phyloP scores from a whole-genome alignment of 2,113 vertebrate species.

The Pipa parva region DNA sequence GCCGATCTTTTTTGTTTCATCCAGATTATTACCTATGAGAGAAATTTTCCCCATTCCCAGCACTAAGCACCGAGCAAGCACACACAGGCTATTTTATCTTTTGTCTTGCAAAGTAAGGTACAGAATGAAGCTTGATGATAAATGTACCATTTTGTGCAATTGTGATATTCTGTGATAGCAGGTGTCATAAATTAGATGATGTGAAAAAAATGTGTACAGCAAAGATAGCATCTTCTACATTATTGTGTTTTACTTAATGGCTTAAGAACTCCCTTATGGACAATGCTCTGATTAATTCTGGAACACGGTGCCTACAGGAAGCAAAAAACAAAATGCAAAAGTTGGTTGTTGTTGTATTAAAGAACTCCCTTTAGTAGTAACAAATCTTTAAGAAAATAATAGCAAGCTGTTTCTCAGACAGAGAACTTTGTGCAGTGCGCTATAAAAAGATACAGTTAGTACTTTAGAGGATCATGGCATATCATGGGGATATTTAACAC shows the following conservation, averaged over 20 bases:
- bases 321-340: background rate
- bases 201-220: background rate
- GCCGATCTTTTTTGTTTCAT: conserved; percentile 13
- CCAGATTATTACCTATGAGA: conserved; percentile 32
- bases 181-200: conserved; percentile 31
- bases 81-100: conserved; percentile 17
- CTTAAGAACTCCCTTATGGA: background rate
- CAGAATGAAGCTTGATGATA: conserved; percentile 40
- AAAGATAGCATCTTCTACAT: conserved; percentile 13
- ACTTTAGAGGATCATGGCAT: no score
- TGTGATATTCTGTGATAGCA: conserved; percentile 35
- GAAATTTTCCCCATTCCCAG: background rate
- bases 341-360: background rate
- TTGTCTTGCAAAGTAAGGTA: conserved; percentile 32
- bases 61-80: background rate
- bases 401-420: background rate
- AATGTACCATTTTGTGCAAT: conserved; percentile 36
- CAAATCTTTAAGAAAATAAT: background rate
- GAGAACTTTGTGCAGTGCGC: background rate
- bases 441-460: no score
- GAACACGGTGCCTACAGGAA: background rate
- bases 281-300: background rate
- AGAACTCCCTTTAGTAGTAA: background rate
- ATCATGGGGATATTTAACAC: no score
- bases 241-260: background rate